A percentile compares a stretch with the other conserved stretches of the same genome.
These are phyloP conservation scores for Diabrotica undecimpunctata DNA, from an alignment of 1,140 invertebrate species.

Conservation along the genomic window DNA sequence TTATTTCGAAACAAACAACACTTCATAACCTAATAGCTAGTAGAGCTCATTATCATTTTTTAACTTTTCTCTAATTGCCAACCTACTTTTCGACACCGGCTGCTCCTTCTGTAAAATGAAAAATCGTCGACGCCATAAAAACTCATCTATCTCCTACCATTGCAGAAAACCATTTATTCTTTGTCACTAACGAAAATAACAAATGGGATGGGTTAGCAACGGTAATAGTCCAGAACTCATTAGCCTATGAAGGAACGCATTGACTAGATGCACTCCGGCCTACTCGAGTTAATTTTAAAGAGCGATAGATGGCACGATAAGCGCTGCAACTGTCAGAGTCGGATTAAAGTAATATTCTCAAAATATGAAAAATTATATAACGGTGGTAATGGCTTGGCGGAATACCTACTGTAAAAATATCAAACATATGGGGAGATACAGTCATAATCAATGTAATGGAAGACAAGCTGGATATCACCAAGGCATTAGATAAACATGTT, in stretches of 20 bases:
- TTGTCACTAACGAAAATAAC: slow-evolving; percentile 41
- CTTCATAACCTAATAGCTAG: not conserved
- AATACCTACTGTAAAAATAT: too few species aligned
- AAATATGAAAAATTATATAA: too few species aligned
- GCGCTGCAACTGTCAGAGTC: slow-evolving; percentile 32
- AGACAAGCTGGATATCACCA: too few species aligned
- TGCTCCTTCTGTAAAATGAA: not conserved
- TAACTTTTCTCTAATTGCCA: not conserved
- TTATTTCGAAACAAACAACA: too few species aligned
- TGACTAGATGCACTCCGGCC: slow-evolving; percentile 29
- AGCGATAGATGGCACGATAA: slow-evolving; percentile 38
- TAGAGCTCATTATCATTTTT: not conserved
- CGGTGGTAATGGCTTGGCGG: too few species aligned
- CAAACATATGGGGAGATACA: too few species aligned
- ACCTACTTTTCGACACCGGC: not conserved
- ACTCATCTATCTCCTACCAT: not conserved
- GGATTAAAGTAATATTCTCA: slow-evolving; percentile 16
- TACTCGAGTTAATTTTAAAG: slow-evolving; percentile 46
- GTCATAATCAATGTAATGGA: too few species aligned
- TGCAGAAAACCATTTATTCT: slow-evolving; percentile 37
- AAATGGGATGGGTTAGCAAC: slow-evolving; percentile 41
- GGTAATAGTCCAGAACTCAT: slow-evolving; percentile 43
- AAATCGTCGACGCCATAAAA: slow-evolving; percentile 2
- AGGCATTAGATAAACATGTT: too few species aligned
- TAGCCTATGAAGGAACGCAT: slow-evolving; percentile 44